A percentile compares a stretch with the other conserved stretches of the same genome.
phyloP scores from a whole-genome alignment of 2,113 vertebrate genomes.

The Oplegnathus fasciatus region DNA sequence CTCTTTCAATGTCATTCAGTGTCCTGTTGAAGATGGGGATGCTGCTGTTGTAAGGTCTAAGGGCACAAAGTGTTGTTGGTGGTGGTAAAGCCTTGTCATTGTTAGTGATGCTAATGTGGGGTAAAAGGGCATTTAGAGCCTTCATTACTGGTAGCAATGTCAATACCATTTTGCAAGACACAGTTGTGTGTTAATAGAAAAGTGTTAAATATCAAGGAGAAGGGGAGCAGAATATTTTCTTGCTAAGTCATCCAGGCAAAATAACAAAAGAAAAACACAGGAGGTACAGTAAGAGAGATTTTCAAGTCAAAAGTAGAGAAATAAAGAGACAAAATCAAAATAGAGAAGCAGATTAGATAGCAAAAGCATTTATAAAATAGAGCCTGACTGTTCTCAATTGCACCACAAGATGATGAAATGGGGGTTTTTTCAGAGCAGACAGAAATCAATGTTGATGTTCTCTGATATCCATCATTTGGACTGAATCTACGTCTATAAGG shows the following conservation, averaged over 20 bases:
- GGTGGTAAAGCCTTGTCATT: conserved; percentile 32
- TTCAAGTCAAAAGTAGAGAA: background rate
- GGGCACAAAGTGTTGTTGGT: background rate
- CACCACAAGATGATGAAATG: conserved; percentile 67
- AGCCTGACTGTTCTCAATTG: conserved; percentile 43
- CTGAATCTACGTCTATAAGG: conserved; percentile 56
- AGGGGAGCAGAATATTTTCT: background rate
- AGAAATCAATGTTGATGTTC: conserved; percentile 73
- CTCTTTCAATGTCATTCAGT: conserved; percentile 42
- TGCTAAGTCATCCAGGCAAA: background rate
- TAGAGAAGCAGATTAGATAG: background rate
- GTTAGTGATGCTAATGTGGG: conserved; percentile 27
- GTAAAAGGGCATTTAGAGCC: conserved; percentile 25
- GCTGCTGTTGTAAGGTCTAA: conserved; percentile 22
- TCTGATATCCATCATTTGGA: conserved; percentile 75
- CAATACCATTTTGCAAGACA: background rate
- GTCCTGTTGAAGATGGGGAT: conserved; percentile 27
- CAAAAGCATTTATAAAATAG: conserved; percentile 31
- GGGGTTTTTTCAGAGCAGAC: conserved; percentile 56
- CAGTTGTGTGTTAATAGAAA: background rate
- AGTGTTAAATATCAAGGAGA: background rate
- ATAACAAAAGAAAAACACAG: background rate
- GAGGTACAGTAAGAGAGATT: background rate
- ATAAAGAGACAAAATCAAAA: conserved; percentile 3
- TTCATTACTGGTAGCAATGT: background rate